Evolutionary conservation across 2,113 vertebrate species (phyloP), one percentile per base, ranked within the genome.

Genomic region (Plestiodon gilberti): DNA sequence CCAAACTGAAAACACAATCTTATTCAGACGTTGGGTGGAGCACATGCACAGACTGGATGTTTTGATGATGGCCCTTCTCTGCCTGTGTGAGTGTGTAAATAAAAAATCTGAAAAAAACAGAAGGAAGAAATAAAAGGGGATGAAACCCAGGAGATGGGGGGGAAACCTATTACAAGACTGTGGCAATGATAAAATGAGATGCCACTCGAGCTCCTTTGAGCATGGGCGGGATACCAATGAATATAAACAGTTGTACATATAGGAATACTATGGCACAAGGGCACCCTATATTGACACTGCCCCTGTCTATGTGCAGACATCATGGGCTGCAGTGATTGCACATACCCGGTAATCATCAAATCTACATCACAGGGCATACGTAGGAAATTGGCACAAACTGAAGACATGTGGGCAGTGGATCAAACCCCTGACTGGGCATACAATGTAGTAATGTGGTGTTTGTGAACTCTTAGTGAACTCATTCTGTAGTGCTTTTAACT

Each of bases 41-140:
- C 40, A 38, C 35, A 59, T 11, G 30, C 55, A 73, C 55, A 73
- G 78, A 79, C 13, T 80, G 20, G 18, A 86, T 62, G 38, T 62
- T 86, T 71, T 80, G 80, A 86, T 71, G 62, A 80, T 52, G 73
- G 35, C 30, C 38, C 38, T 48, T 80, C 73, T 73, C 20, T 33
- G 65, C 22, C 55, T 86, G 38, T 80, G 67, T 62, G 52, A 86
- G 67, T 79, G 57, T 38, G n/a, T 62, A 78, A 77, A 55, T 9
- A n/a, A 62, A 67, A 57, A 22, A 35, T 28, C 64, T 64, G 33
- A 57, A 8, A 10, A 52, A 30, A 40, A 28, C 40, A 61, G n/a
- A 77, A 77, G 33, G 40, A 20, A 13, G 20, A 80, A 30, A 25
- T 81, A 48, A 80, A n/a, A 57, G 35, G 14, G 15, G 40, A 73